Evolutionary conservation across 2,113 vertebrate genomes (phyloP).

Genomic region (Alexandromys fortis): DNA sequence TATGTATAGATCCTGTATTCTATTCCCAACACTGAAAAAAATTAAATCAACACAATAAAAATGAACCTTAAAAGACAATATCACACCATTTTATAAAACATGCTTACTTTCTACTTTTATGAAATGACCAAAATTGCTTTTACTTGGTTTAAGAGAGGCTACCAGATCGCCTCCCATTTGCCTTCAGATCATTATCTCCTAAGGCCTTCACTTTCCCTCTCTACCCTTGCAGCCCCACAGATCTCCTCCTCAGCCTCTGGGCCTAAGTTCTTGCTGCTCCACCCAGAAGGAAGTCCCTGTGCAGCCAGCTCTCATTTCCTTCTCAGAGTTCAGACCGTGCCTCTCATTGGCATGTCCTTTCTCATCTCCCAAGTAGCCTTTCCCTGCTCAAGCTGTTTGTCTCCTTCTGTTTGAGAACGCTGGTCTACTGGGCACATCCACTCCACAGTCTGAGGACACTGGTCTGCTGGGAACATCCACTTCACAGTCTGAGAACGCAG

Average conservation of each 20-base stretch:
- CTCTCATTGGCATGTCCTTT: conserved; percentile 28
- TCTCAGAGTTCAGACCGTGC: neutral
- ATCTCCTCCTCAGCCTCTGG: neutral
- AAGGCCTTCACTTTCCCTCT: neutral
- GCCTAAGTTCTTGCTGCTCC: neutral
- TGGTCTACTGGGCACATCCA: neutral
- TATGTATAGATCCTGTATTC: neutral
- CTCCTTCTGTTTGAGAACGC: neutral
- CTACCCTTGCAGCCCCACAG: neutral
- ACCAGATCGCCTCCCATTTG: neutral
- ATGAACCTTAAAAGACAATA: neutral
- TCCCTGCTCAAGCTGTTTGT: neutral
- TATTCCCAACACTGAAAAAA: neutral
- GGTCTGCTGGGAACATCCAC: too few relatives aligned
- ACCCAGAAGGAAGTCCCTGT: neutral
- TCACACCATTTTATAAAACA: neutral
- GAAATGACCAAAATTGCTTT: neutral
- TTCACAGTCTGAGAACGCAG: fast-evolving
- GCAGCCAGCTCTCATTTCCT: neutral
- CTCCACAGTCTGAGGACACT: too few relatives aligned
- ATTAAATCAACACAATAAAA: neutral
- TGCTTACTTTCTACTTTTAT: neutral
- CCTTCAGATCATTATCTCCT: neutral
- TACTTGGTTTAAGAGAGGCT: neutral
- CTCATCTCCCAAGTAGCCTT: neutral